phyloP scores from a whole-genome alignment of 2,797 vertebrate genomes.

The Rhinoraja longicauda region DNA sequence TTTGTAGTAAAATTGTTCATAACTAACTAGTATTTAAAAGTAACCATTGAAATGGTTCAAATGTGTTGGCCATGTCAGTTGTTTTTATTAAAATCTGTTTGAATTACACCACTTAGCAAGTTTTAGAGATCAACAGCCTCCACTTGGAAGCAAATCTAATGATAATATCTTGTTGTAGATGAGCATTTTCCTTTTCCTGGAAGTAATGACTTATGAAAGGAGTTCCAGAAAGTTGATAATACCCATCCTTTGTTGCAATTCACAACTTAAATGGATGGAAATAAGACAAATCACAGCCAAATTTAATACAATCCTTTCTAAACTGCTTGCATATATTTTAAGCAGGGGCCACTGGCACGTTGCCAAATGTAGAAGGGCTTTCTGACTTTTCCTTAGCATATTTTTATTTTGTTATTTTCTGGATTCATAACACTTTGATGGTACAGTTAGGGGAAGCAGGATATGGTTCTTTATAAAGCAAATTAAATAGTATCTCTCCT shows the following conservation, averaged over 20 bases:
- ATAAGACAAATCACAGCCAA: background rate
- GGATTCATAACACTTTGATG: background rate
- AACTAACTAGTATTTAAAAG: no score
- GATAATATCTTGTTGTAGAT: background rate
- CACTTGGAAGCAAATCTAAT: background rate
- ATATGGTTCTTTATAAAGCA: background rate
- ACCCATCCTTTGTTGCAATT: background rate
- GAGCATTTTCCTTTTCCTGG: background rate
- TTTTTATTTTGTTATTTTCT: background rate
- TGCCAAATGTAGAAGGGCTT: background rate
- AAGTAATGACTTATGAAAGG: background rate
- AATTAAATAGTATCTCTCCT: no score
- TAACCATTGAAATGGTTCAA: background rate
- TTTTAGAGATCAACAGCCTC: background rate
- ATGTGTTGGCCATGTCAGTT: background rate
- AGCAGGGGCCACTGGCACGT: background rate
- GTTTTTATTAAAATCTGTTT: background rate
- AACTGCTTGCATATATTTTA: background rate
- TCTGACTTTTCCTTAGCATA: background rate
- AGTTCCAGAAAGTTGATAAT: background rate
- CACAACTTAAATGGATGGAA: background rate
- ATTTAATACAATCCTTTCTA: background rate
- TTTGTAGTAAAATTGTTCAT: no score
- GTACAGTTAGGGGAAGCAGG: background rate
- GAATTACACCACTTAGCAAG: background rate